These are phyloP conservation scores for Paralichthys olivaceus DNA, from an alignment of 2,113 vertebrate genomes.

Conservation along the genomic window DNA sequence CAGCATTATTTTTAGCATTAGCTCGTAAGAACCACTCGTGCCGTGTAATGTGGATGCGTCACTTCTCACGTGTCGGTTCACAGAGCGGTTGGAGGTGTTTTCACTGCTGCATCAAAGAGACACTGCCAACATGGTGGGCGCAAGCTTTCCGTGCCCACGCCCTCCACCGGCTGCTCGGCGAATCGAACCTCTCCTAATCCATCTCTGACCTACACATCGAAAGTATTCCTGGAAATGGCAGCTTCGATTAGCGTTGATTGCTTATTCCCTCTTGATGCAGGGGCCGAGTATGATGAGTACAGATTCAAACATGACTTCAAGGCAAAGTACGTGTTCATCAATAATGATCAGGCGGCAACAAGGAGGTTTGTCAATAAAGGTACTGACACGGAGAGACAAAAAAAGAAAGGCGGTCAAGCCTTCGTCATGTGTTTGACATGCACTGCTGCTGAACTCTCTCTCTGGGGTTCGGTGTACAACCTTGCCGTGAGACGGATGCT, in stretches of 20 bases:
- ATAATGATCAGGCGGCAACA: conserved; percentile 32
- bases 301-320: conserved; percentile 44
- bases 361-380: conserved; percentile 59
- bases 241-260: conserved; percentile 22
- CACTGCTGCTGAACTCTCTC: conserved; percentile 18
- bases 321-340: conserved; percentile 38
- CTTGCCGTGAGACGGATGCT: neutral
- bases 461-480: neutral
- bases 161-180: no score
- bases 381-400: neutral
- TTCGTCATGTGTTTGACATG: neutral
- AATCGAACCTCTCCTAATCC: conserved; percentile 37
- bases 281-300: conserved; percentile 4
- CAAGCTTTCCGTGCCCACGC: neutral
- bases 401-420: conserved; percentile 2
- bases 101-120: conserved; percentile 18
- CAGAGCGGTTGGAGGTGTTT: neutral
- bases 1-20: no score
- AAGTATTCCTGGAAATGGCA: conserved; percentile 46
- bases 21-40: no score
- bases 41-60: no score
- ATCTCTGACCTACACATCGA: conserved; percentile 57
- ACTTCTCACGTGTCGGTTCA: no score
- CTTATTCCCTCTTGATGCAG: conserved; percentile 25
- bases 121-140: neutral